Evolutionary conservation across 1,140 invertebrate genomes (phyloP).

Genomic region (Pemphigus obesinymphae): DNA sequence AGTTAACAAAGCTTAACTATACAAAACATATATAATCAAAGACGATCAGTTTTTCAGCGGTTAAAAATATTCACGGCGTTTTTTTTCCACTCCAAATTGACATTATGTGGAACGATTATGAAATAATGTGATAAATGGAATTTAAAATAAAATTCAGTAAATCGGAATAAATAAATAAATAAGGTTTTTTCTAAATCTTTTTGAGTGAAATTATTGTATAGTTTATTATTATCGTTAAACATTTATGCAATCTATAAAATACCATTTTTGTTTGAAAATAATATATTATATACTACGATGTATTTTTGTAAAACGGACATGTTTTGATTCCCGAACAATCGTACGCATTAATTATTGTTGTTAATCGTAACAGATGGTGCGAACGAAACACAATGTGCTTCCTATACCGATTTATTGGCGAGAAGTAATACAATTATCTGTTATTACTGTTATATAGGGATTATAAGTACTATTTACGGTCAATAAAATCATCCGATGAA

Average conservation of each 20-base stretch:
- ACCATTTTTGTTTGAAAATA: no score
- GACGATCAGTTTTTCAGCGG: slow-evolving; percentile 6
- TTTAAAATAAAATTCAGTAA: no score
- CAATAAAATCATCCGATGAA: neutral
- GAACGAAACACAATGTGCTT: neutral
- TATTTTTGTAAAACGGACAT: no score
- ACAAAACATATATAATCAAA: neutral
- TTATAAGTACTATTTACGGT: neutral
- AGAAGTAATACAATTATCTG: neutral
- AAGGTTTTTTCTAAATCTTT: no score
- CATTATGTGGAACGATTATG: no score
- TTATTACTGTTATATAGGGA: no score
- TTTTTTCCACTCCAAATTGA: neutral
- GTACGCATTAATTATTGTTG: neutral
- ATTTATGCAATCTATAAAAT: no score
- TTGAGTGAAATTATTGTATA: no score
- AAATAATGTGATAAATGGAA: no score
- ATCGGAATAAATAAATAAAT: no score
- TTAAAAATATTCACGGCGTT: neutral
- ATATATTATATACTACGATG: no score
- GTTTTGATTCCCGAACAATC: neutral
- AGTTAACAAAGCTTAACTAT: slow-evolving; percentile 33
- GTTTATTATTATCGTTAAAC: no score
- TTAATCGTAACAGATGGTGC: neutral
- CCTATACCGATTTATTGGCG: neutral